Evolutionary conservation across 2,113 vertebrate species (phyloP).

Genomic region (Paradoxurus hermaphroditus): DNA sequence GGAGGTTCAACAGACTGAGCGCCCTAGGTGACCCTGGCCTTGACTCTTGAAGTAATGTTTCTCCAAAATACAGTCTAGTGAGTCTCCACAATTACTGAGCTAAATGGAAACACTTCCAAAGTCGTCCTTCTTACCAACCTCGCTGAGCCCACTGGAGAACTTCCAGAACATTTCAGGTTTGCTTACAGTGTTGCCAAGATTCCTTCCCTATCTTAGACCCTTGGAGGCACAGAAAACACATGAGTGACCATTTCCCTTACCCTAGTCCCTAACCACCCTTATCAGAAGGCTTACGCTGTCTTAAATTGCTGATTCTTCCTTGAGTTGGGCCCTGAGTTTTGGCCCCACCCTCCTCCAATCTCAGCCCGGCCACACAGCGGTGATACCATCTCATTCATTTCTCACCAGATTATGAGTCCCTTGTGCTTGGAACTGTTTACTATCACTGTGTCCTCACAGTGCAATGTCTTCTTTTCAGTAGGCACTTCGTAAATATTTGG

Average conservation of each 20-base stretch:
- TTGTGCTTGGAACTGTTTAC: not conserved
- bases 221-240: not conserved
- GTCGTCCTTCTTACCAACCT: not conserved
- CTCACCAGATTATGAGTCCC: not conserved
- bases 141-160: not conserved
- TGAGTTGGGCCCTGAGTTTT: not conserved
- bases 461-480: not conserved
- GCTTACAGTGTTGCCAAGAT: not conserved
- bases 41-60: not conserved
- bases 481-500: not conserved
- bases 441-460: not conserved
- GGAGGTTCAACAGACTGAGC: no score
- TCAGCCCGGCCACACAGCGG: no score
- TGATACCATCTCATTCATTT: not conserved
- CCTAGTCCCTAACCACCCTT: not conserved
- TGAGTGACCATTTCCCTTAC: rapidly evolving
- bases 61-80: not conserved
- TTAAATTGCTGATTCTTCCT: not conserved
- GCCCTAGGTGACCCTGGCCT: not conserved
- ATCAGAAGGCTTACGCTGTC: not conserved
- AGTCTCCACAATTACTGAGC: not conserved
- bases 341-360: not conserved
- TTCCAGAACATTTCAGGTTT: not conserved
- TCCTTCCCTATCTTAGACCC: not conserved
- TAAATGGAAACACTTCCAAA: not conserved